Conservation (phyloP, 2,888 invertebrate genomes). For the Dromius quadrimaculatus region DNA sequence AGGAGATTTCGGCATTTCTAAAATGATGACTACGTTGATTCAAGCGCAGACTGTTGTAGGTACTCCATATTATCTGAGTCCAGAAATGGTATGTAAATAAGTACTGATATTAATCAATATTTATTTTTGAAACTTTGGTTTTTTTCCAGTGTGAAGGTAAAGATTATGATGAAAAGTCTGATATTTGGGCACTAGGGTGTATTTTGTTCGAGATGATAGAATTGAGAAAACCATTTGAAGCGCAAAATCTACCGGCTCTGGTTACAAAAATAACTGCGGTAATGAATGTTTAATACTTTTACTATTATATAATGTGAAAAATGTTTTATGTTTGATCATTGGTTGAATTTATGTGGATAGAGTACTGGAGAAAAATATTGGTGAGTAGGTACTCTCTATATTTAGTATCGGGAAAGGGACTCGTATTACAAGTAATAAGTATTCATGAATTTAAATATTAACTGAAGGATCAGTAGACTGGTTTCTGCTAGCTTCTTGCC, state of each 20-base stretch:
- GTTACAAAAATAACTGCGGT: slow-evolving; percentile 81
- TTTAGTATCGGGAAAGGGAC: too few relatives aligned
- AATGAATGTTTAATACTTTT: too few relatives aligned
- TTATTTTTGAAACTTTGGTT: not conserved
- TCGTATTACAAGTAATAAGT: too few relatives aligned
- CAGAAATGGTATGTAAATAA: slow-evolving; percentile 77
- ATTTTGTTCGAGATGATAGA: slow-evolving; percentile 82
- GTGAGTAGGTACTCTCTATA: too few relatives aligned
- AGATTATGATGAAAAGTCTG: slow-evolving; percentile 81
- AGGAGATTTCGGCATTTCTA: slow-evolving; percentile 83
- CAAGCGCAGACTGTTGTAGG: slow-evolving; percentile 79
- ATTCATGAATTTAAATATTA: too few relatives aligned
- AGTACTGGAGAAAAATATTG: too few relatives aligned
- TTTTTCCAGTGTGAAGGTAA: slow-evolving; percentile 77
- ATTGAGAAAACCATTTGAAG: slow-evolving; percentile 79
- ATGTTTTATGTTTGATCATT: too few relatives aligned
- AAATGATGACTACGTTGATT: slow-evolving; percentile 76
- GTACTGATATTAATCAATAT: not conserved
- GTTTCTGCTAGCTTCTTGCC: too few relatives aligned
- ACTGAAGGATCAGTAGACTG: too few relatives aligned
- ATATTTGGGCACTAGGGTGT: slow-evolving; percentile 84
- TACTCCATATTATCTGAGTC: slow-evolving; percentile 80
- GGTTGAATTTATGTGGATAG: too few relatives aligned
- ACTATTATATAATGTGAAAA: too few relatives aligned
- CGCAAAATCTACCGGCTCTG: slow-evolving; percentile 77